Base-by-base conservation (phyloP, 1,140 invertebrate species). In the Diabrotica virgifera region DNA sequence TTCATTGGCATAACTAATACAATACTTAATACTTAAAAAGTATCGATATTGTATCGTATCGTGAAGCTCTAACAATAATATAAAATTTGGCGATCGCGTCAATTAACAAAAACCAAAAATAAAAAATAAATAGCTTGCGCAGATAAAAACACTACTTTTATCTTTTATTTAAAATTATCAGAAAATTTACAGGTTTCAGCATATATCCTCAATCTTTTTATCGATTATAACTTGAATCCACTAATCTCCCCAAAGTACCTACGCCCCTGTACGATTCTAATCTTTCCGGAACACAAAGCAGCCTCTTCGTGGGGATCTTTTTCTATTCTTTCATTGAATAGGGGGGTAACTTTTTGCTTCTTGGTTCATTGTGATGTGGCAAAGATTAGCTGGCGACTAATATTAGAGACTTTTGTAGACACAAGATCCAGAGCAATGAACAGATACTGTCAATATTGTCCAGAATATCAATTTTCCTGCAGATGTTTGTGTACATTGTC, bases 281-380 rank as follows among this genome's bases (percentile, higher is more conserved):
- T n/a, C 58, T 9, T 14, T 6, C n/a, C 55, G 10, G n/a, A 59
- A 59, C 46, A 59, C 58, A 59, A 59, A 59, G 38, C 58, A 59
- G 58, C 38, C 46, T 51, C 38, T 59, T 37, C 38, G 36, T 51
- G 40, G 46, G 58, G 58, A 46, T 50, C 38, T 13, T 50, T 58
- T 36, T 57, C 40, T 8, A 46, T 54, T 59, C 46, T 59, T 38
- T 59, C 38, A 59, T 54, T 62, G 51, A 36, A 37, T 55, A 36
- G 60, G 36, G 46, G 60, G 51, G 60, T 36, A 54, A 62, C 60
- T 62, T 40, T 52, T 62, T 62, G 52, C 60, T 62, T 40, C 60
- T 62, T 54, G 24, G 36, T 52, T 62, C 54, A 52, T 40, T 54
- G 52, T 37, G 60, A 55, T n/a, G 12, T 62, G 11, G 36, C 24